These are phyloP conservation scores for Geodia barretti DNA, from an alignment of 37 sponge, comb jelly and placozoan species.

Conservation along the genomic window DNA sequence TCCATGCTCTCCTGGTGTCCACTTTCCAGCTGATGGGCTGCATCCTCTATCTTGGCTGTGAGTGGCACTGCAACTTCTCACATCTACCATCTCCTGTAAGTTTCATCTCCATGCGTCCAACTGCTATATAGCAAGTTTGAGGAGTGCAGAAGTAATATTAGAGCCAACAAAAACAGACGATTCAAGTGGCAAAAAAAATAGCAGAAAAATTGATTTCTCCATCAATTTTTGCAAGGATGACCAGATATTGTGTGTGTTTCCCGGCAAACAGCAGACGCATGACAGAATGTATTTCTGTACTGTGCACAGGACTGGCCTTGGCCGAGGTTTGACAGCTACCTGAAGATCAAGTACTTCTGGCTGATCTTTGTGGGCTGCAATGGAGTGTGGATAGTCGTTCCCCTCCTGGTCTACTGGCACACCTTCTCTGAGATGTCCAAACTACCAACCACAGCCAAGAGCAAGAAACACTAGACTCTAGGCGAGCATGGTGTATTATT, in stretches of 20 bases:
- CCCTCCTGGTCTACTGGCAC: conserved; percentile 14
- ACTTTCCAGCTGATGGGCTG: conserved; percentile 65
- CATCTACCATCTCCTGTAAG: conserved; percentile 62
- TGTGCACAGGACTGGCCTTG: conserved; percentile 27
- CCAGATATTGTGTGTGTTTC: too few species aligned
- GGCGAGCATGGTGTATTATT: too few species aligned
- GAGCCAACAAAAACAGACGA: too few species aligned
- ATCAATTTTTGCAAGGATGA: too few species aligned
- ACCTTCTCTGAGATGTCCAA: conserved; percentile 1
- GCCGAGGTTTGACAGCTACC: conserved; percentile 72
- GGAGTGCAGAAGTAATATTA: too few species aligned
- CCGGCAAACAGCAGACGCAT: too few species aligned
- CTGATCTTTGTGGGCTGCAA: conserved; percentile 59
- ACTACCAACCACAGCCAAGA: background rate
- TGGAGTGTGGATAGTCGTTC: conserved; percentile 55
- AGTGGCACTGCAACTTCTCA: conserved; percentile 40
- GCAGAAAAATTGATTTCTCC: too few species aligned
- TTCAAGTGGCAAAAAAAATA: too few species aligned
- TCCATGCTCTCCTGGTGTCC: conserved; percentile 19
- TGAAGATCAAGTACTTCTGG: conserved; percentile 85
- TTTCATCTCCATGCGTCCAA: too few species aligned
- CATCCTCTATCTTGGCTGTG: conserved; percentile 57
- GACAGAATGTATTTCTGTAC: too few species aligned
- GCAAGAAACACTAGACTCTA: background rate
- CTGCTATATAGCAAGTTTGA: too few species aligned